A percentile compares a stretch with the other conserved stretches of the same genome.
Evolutionary conservation across 2,797 vertebrate genomes (phyloP).

Genomic region (Odontamblyopus lacepedii): DNA sequence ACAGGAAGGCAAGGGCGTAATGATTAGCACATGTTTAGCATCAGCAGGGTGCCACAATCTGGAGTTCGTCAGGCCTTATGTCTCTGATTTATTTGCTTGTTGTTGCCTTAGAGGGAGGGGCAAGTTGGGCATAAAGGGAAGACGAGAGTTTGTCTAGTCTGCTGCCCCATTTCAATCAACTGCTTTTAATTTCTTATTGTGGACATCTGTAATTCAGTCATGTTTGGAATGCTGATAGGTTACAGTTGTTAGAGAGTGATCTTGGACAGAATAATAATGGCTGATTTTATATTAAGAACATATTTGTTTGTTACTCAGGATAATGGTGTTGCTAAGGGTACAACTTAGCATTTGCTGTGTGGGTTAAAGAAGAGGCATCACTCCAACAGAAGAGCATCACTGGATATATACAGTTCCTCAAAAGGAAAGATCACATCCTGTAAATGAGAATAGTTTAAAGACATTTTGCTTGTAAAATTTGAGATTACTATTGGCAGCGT

Average conservation of each 20-base stretch:
- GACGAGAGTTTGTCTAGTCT: slow-evolving; percentile 16
- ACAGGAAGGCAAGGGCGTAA: slow-evolving; percentile 79
- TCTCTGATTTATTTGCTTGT: slow-evolving; percentile 77
- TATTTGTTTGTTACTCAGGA: background rate
- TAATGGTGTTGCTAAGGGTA: slow-evolving; percentile 16
- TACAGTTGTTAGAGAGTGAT: slow-evolving; percentile 13
- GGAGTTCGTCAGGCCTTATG: slow-evolving; percentile 65
- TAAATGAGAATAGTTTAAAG: slow-evolving; percentile 18
- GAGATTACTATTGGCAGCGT: background rate
- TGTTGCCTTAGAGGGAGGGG: slow-evolving; percentile 57
- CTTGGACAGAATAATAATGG: slow-evolving; percentile 3
- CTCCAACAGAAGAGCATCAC: slow-evolving; percentile 57
- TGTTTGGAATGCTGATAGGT: slow-evolving; percentile 45
- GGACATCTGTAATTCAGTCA: slow-evolving; percentile 46
- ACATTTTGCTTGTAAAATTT: background rate
- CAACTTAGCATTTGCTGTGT: slow-evolving; percentile 25
- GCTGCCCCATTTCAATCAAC: slow-evolving; percentile 35
- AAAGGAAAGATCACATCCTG: slow-evolving; percentile 41
- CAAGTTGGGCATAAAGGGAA: slow-evolving; percentile 28
- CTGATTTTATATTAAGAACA: slow-evolving; percentile 5
- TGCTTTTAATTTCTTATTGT: slow-evolving; percentile 54
- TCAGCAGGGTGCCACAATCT: slow-evolving; percentile 70
- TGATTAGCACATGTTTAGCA: slow-evolving; percentile 78
- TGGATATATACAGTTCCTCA: slow-evolving; percentile 17
- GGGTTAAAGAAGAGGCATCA: slow-evolving; percentile 68